These are phyloP conservation scores for Pammene aurita DNA, from an alignment of 2,888 invertebrate genomes.

Conservation along the genomic window DNA sequence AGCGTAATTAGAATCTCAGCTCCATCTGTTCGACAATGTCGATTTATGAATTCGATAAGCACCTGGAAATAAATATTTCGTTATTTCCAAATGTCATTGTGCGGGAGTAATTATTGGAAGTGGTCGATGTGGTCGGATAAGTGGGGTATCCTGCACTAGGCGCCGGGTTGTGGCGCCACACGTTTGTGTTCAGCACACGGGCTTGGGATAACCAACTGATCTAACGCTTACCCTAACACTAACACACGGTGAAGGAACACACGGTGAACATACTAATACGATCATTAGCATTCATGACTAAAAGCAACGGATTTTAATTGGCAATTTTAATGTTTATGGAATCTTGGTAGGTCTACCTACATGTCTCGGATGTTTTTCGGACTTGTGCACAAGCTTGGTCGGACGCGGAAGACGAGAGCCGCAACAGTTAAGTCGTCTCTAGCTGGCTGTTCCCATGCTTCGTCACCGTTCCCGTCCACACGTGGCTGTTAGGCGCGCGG, in stretches of 20 bases:
- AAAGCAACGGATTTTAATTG: neutral
- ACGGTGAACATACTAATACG: conserved; percentile 54
- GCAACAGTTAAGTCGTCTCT: conserved; percentile 3
- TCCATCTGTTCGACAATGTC: conserved; percentile 70
- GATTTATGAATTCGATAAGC: conserved; percentile 75
- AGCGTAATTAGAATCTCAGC: conserved; percentile 73
- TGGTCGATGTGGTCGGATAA: conserved; percentile 77
- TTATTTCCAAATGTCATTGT: conserved; percentile 65
- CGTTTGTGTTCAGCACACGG: conserved; percentile 49
- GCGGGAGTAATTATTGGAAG: conserved; percentile 52
- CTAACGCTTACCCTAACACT: conserved; percentile 55
- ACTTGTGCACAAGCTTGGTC: neutral
- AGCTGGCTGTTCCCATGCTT: conserved; percentile 43
- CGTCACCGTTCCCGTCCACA: conserved; percentile 43
- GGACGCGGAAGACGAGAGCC: conserved; percentile 1
- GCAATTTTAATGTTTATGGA: neutral
- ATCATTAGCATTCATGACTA: conserved; percentile 37
- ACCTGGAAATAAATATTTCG: conserved; percentile 66
- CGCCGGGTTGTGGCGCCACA: conserved; percentile 64
- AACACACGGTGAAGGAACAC: conserved; percentile 60
- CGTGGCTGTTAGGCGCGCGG: conserved; percentile 25
- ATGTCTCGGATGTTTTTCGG: neutral
- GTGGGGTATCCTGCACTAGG: conserved; percentile 71
- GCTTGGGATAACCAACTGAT: conserved; percentile 56
- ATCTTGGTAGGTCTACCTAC: conserved; percentile 5